These are phyloP conservation scores for Columba janthina DNA, from an alignment of 2,113 vertebrate genomes.

Conservation along the genomic window DNA sequence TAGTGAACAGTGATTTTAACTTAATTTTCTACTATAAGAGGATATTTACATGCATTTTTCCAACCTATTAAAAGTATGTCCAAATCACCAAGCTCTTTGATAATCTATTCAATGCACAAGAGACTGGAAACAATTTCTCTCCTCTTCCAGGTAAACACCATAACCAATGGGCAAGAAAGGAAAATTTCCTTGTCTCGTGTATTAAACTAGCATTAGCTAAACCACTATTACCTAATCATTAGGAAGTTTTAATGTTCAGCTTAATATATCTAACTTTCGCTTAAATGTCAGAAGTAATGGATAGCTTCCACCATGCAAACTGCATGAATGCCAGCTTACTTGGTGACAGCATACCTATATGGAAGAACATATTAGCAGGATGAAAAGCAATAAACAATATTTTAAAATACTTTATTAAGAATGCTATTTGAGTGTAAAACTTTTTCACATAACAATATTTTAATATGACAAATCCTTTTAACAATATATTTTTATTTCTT, in stretches of 20 bases:
- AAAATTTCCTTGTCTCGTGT: not conserved
- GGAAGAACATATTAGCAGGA: not conserved
- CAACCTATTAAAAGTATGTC: not conserved
- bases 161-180: not conserved
- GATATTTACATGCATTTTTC: not conserved
- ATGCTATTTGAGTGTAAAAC: not conserved
- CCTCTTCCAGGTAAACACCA: not conserved
- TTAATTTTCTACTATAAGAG: not conserved
- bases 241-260: not conserved
- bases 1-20: not conserved
- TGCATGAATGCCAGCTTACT: not conserved
- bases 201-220: not conserved
- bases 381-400: not conserved
- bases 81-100: not conserved
- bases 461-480: not conserved
- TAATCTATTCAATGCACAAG: not conserved
- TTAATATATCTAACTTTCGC: not conserved
- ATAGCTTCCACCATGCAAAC: not conserved
- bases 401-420: not conserved
- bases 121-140: not conserved
- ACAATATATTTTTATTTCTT: not conserved
- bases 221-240: not conserved
- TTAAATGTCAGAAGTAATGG: not conserved
- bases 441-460: not conserved
- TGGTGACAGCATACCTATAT: not conserved